These are phyloP conservation scores for Zootoca vivipara DNA, from an alignment of 2,113 vertebrate species.

Conservation along the genomic window DNA sequence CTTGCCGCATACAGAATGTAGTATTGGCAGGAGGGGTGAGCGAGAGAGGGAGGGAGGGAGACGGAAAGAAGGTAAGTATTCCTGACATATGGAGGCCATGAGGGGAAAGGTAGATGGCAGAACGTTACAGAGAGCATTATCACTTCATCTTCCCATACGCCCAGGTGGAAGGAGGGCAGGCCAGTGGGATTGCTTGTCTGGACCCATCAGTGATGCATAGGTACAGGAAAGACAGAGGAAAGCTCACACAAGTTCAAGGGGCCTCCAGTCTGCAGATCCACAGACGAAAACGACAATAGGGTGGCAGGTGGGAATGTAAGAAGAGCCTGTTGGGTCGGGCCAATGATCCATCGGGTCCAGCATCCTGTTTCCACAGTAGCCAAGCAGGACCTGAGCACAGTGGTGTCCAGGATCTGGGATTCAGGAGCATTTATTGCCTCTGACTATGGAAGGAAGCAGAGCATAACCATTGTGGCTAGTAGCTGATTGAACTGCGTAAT, in stretches of 20 bases:
- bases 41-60: too few species aligned
- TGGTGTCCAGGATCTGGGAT: not conserved
- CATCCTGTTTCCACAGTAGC: too few species aligned
- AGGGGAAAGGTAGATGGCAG: not conserved
- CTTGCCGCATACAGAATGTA: not conserved
- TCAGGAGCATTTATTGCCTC: too few species aligned
- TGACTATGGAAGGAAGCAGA: too few species aligned
- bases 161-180: not conserved
- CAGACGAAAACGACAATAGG: not conserved
- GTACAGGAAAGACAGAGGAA: not conserved
- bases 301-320: too few species aligned
- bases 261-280: not conserved
- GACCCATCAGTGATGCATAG: not conserved
- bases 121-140: conserved; percentile 8
- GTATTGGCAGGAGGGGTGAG: not conserved
- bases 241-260: not conserved
- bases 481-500: too few species aligned
- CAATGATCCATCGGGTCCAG: too few species aligned
- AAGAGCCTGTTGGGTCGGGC: too few species aligned
- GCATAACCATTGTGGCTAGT: too few species aligned
- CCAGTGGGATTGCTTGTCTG: not conserved
- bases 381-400: too few species aligned
- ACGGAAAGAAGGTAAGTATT: not conserved
- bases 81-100: not conserved
- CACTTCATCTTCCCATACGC: not conserved